phyloP scores from a whole-genome alignment of 2,888 invertebrate genomes.

The Odiellus spinosus region DNA sequence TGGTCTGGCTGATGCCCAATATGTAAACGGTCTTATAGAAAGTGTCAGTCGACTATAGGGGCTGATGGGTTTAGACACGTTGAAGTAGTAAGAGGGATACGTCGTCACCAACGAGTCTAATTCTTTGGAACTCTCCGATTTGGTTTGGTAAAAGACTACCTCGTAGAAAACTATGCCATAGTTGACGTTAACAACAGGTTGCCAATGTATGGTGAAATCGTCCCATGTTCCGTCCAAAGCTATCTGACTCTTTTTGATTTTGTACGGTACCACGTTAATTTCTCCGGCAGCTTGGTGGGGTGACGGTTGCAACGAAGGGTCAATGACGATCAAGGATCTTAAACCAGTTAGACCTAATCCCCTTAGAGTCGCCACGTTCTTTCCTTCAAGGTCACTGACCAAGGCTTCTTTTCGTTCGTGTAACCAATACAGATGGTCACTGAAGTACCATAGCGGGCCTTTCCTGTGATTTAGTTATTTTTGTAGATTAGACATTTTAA shows the following conservation, averaged over 20 bases:
- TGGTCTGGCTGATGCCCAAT: constrained; percentile 60
- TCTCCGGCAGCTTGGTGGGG: constrained; percentile 29
- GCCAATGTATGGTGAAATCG: constrained; percentile 69
- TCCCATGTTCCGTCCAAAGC: constrained; percentile 56
- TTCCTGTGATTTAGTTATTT: constrained; percentile 15
- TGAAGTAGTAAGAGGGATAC: too few species aligned
- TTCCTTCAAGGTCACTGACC: constrained; percentile 55
- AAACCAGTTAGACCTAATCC: constrained; percentile 38
- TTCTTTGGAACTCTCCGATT: constrained; percentile 19
- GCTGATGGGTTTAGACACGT: too few species aligned
- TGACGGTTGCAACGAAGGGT: constrained; percentile 46
- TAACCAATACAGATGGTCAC: constrained; percentile 67
- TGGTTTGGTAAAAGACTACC: constrained; percentile 32
- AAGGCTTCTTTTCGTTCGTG: constrained; percentile 54
- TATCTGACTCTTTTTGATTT: constrained; percentile 31
- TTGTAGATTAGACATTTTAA: neutral
- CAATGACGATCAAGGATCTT: constrained; percentile 52
- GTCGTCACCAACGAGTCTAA: constrained; percentile 26
- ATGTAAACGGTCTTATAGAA: constrained; percentile 43
- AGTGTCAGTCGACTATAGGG: too few species aligned
- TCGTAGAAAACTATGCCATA: constrained; percentile 70
- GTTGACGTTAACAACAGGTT: constrained; percentile 52
- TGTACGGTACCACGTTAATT: neutral
- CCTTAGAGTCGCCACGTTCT: constrained; percentile 46
- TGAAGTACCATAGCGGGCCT: constrained; percentile 59